These are phyloP conservation scores for Coenonympha glycerion DNA, from an alignment of 2,888 invertebrate species.

Conservation along the genomic window DNA sequence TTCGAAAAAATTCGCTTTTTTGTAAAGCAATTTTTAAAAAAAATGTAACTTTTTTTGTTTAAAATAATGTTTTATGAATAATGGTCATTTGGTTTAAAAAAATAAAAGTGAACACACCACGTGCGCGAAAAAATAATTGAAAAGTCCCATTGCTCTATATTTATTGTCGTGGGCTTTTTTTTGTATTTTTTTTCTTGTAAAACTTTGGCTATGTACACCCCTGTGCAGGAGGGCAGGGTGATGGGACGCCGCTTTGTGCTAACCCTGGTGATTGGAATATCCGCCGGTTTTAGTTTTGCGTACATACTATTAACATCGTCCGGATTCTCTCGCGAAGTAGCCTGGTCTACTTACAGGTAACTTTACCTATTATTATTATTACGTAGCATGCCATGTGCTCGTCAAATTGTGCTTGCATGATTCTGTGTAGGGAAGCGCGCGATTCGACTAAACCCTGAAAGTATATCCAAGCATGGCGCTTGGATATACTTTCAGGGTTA, in stretches of 20 bases:
- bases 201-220: slow-evolving; percentile 28
- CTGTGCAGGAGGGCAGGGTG: slow-evolving; percentile 68
- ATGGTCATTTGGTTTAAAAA: too few relatives aligned
- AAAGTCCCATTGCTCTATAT: too few relatives aligned
- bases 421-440: neutral
- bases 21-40: neutral
- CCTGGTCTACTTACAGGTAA: slow-evolving; percentile 70
- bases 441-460: too few relatives aligned
- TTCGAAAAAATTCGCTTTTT: neutral
- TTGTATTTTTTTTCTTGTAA: neutral
- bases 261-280: slow-evolving; percentile 82
- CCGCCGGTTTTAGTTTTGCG: slow-evolving; percentile 85
- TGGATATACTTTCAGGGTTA: too few relatives aligned
- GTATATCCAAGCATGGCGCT: too few relatives aligned
- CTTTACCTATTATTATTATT: slow-evolving; percentile 35
- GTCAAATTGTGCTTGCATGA: neutral
- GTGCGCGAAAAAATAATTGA: too few relatives aligned
- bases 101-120: too few relatives aligned
- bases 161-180: too few relatives aligned
- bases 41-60: neutral
- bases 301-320: slow-evolving; percentile 80
- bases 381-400: slow-evolving; percentile 2
- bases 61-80: too few relatives aligned
- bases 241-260: slow-evolving; percentile 82
- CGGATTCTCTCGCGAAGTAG: slow-evolving; percentile 66